Evolutionary conservation across 2,113 vertebrate species (phyloP), one percentile per base, ranked within the genome.

Genomic region (Stegastes partitus): DNA sequence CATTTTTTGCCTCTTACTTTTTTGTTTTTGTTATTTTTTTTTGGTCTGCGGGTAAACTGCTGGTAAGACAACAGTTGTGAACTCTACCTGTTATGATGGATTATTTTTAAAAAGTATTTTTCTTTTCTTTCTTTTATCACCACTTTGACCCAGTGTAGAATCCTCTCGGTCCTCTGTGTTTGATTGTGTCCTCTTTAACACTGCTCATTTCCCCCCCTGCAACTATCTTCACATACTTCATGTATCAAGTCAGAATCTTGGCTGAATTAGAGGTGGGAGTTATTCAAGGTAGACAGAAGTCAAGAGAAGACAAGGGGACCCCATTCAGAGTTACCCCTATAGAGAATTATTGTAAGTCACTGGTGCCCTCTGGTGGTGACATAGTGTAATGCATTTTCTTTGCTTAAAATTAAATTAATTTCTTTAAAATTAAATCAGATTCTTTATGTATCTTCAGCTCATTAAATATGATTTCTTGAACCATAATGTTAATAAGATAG

Each of bases 291-390:
- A 11, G 34, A 31, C 1, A 34, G 23, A 68, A 26, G 2, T 47
- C 7, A 53, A 21, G 4, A 67, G 5, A 21, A 45, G 22, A n/a
- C 39, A 51, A n/a, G 23, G 7, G 15, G 15, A n/a, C 58, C 57
- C 22, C 23, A n/a, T 26, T 54, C 25, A 21, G 11, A 67, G 31
- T 64, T 11, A 34, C 11, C 9, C 21, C 15, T 50, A 22, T 47
- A 31, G 4, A 62, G 7, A 57, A 55, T 7, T n/a, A 47, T 39
- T 72, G 49, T 78, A 51, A 51, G 67, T n/a, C 74, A 56, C 39
- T 85, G 11, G 10, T 11, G 51, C 77, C 87, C 75, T 65, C 92
- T 85, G 77, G 79, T 93, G 91, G 76, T 51, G 0, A 16, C 9
- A 23, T 6, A 22, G 15, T 37, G 9, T 31, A 64, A 0, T 71